phyloP scores from a whole-genome alignment of 2,797 vertebrate species.

The Coilia nasus region DNA sequence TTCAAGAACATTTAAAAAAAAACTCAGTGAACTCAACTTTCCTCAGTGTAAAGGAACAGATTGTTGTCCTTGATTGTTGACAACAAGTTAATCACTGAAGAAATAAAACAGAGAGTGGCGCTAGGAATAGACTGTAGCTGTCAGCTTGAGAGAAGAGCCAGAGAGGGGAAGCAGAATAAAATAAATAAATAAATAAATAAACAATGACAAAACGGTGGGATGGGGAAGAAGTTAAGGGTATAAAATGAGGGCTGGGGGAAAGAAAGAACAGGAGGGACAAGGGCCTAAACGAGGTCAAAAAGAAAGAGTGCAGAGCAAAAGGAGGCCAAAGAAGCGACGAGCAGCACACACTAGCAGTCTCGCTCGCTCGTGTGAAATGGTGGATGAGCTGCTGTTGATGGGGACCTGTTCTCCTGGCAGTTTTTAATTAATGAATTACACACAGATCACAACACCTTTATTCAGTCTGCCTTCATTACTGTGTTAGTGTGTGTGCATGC shows the following conservation, averaged over 20 bases:
- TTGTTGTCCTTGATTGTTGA: conserved; percentile 17
- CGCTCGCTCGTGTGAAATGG: neutral
- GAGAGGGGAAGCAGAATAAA: neutral
- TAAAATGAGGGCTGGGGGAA: neutral
- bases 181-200: neutral
- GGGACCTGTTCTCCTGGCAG: neutral
- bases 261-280: neutral
- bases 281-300: conserved; percentile 27
- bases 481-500: conserved; percentile 34
- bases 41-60: conserved; percentile 13
- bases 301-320: conserved; percentile 28
- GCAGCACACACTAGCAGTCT: neutral
- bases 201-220: neutral
- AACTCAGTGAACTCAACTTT: neutral
- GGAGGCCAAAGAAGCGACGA: conserved; percentile 25
- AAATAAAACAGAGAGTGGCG: conserved; percentile 38
- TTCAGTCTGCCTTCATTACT: conserved; percentile 2
- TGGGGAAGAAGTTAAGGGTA: neutral
- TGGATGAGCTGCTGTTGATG: neutral
- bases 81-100: conserved; percentile 42
- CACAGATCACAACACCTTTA: neutral
- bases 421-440: neutral
- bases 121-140: conserved; percentile 34
- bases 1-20: conserved; percentile 47
- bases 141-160: neutral